A percentile compares a stretch with the other conserved stretches of the same genome.
Conservation (phyloP, 2,113 vertebrate species). For the Phaethon lepturus region DNA sequence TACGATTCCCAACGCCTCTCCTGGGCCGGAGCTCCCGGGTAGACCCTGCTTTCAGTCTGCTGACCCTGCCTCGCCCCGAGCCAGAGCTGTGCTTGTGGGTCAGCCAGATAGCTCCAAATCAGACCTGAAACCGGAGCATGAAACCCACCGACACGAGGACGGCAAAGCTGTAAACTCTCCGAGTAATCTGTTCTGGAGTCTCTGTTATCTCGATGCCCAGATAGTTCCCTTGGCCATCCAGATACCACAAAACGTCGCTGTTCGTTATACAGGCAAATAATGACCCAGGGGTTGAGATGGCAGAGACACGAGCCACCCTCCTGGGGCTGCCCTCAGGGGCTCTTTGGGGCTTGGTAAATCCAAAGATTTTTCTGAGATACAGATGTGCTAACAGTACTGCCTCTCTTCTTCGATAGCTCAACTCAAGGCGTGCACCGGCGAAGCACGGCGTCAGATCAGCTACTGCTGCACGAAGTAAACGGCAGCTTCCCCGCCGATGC, state of each 20-base stretch:
- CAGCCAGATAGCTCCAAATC: background rate
- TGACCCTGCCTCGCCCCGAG: accelerated
- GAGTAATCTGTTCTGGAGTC: background rate
- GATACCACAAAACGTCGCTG: background rate
- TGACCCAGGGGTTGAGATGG: background rate
- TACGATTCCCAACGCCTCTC: background rate
- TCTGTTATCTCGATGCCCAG: background rate
- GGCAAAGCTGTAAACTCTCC: background rate
- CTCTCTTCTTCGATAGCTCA: background rate
- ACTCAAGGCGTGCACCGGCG: accelerated
- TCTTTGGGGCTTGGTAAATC: background rate
- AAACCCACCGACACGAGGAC: background rate
- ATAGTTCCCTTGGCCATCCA: background rate
- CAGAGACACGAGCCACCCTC: background rate
- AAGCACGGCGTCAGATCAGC: background rate
- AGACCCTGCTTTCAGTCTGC: background rate
- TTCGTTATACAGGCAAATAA: background rate
- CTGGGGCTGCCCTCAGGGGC: background rate
- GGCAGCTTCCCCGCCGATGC: background rate
- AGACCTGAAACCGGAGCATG: background rate
- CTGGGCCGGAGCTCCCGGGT: background rate
- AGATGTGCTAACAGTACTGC: background rate
- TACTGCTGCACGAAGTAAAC: background rate
- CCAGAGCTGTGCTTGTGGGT: background rate
- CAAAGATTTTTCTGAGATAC: background rate